A percentile compares a stretch with the other conserved stretches of the same genome.
Conservation (phyloP, 2,888 invertebrate genomes). For the Vandiemenella viatica region DNA sequence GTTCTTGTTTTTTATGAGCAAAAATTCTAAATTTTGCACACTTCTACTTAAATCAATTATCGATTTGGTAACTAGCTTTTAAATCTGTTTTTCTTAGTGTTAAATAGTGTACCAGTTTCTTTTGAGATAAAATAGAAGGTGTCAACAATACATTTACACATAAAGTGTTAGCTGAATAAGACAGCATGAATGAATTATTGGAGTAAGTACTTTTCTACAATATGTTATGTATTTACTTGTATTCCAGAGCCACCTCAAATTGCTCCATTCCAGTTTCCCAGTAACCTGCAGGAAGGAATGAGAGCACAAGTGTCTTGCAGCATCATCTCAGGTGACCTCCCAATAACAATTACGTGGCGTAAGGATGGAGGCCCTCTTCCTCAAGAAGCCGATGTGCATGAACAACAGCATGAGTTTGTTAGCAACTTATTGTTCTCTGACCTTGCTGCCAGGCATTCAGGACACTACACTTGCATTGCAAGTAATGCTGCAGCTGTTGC, state of each 20-base stretch:
- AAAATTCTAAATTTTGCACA: too few species aligned
- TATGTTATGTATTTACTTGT: too few species aligned
- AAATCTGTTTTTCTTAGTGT: too few species aligned
- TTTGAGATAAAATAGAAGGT: too few species aligned
- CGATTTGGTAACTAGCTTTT: too few species aligned
- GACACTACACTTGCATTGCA: conserved; percentile 38
- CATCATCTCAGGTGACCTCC: conserved; percentile 47
- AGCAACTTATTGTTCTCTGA: conserved; percentile 27
- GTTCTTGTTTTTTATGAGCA: too few species aligned
- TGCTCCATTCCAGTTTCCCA: conserved; percentile 73
- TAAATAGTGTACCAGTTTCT: too few species aligned
- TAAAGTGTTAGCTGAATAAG: too few species aligned
- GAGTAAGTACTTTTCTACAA: conserved; percentile 16
- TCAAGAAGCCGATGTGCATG: conserved; percentile 26
- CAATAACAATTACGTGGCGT: conserved; percentile 34
- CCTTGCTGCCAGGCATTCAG: conserved; percentile 29
- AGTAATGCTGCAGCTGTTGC: conserved; percentile 29
- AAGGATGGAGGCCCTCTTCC: conserved; percentile 31
- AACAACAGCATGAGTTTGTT: conserved; percentile 25
- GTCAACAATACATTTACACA: too few species aligned
- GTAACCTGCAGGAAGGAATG: conserved; percentile 68
- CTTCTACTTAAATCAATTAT: too few species aligned
- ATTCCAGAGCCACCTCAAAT: conserved; percentile 63
- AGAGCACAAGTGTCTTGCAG: conserved; percentile 74
- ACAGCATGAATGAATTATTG: background rate